Conservation (phyloP, 2,888 invertebrate genomes). For the Hirtodrosophila histrioides region DNA sequence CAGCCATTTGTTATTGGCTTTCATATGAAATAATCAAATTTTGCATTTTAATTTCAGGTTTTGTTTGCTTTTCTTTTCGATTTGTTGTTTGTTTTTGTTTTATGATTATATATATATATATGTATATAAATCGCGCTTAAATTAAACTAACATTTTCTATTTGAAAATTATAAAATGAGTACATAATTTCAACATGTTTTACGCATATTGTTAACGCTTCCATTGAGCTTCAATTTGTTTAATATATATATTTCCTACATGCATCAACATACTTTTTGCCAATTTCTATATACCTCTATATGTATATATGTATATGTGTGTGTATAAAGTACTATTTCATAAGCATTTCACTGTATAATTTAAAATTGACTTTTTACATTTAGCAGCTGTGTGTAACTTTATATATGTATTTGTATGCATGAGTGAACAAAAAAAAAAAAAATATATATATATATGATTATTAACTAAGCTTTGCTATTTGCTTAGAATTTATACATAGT, state of each 20-base stretch:
- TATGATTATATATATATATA: constrained; percentile 16
- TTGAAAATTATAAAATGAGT: constrained; percentile 53
- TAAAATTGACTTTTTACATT: constrained; percentile 75
- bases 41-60: constrained; percentile 3
- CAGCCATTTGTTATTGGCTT: neutral
- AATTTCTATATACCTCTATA: constrained; percentile 11
- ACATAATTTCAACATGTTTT: constrained; percentile 54
- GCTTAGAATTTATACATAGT: constrained; percentile 16
- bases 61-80: too few species aligned
- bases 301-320: constrained; percentile 21
- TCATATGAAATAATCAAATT: neutral
- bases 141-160: constrained; percentile 59
- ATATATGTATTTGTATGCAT: constrained; percentile 2
- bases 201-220: too few species aligned
- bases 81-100: constrained; percentile 5
- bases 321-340: constrained; percentile 33
- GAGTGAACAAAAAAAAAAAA: constrained; percentile 11
- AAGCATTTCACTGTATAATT: constrained; percentile 35
- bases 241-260: neutral
- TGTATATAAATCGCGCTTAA: constrained; percentile 44
- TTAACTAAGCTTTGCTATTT: constrained; percentile 6
- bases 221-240: too few species aligned
- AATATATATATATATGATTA: constrained; percentile 11
- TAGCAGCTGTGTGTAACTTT: constrained; percentile 35
- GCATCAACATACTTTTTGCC: neutral